Conservation (phyloP, 2,797 vertebrate genomes). For the Gallinago stenura region DNA sequence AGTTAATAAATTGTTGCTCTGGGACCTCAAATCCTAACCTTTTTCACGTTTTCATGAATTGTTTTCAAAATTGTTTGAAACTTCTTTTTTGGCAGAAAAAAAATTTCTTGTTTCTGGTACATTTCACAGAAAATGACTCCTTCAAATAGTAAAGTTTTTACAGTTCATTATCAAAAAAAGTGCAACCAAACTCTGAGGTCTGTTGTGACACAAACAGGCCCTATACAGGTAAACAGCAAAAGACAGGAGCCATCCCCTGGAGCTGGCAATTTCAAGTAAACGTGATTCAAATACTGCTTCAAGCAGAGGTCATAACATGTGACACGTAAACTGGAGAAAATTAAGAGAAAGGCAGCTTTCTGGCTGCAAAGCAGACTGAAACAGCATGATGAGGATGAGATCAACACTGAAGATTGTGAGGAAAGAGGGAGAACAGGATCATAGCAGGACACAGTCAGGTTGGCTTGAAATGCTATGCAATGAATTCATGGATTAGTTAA, state of each 20-base stretch:
- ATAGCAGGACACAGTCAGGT: not conserved
- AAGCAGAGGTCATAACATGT: not conserved
- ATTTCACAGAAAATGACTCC: not conserved
- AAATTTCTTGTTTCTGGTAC: not conserved
- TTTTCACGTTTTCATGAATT: not conserved
- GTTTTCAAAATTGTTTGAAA: not conserved
- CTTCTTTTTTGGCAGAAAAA: not conserved
- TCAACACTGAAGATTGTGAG: not conserved
- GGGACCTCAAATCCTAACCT: not conserved
- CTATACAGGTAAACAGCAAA: not conserved
- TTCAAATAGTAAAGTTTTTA: not conserved
- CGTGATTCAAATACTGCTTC: not conserved
- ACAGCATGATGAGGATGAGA: fast-evolving
- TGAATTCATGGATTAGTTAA: not conserved
- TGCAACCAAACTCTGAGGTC: not conserved
- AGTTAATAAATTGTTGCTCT: not conserved
- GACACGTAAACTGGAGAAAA: not conserved
- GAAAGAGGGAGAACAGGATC: not conserved
- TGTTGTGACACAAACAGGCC: not conserved
- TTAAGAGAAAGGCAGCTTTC: not conserved
- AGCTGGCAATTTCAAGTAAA: fast-evolving
- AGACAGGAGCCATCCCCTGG: not conserved
- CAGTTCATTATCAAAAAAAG: not conserved
- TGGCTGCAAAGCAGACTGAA: not conserved
- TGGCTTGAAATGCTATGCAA: not conserved